These are phyloP conservation scores for Emberiza fucata DNA, from an alignment of 2,113 vertebrate genomes.

Conservation along the genomic window DNA sequence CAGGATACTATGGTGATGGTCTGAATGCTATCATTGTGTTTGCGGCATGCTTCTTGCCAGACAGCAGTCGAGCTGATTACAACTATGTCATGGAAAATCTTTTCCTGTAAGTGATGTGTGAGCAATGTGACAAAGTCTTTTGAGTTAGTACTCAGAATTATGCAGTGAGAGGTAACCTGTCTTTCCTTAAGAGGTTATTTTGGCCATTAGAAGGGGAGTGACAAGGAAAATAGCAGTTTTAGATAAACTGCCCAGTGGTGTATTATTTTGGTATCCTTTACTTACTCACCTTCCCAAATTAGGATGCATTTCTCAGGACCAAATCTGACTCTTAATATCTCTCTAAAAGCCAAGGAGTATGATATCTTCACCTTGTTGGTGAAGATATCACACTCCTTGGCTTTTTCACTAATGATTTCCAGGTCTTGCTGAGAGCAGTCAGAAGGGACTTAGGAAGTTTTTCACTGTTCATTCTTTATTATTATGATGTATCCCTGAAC, in stretches of 20 bases:
- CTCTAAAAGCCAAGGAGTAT: background rate
- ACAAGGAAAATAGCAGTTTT: background rate
- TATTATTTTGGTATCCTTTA: background rate
- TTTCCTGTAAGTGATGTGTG: constrained; percentile 88
- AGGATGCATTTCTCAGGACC: background rate
- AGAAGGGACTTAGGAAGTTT: background rate
- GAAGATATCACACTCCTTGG: too few species aligned
- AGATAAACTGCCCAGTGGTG: background rate
- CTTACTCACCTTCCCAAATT: background rate
- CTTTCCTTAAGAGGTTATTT: constrained; percentile 17
- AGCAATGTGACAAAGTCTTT: constrained; percentile 3
- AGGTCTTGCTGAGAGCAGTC: background rate
- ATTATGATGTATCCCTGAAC: background rate
- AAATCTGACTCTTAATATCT: background rate
- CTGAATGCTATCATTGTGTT: constrained; percentile 98
- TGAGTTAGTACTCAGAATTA: constrained; percentile 6
- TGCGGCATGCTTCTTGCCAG: constrained; percentile 94
- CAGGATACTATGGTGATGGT: constrained; percentile 94
- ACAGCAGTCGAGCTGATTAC: constrained; percentile 91
- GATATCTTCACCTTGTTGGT: background rate
- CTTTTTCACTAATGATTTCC: background rate
- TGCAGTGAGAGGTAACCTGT: background rate
- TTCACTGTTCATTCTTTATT: background rate
- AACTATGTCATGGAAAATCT: constrained; percentile 98
- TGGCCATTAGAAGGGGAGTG: background rate